Evolutionary conservation across 2,797 vertebrate species (phyloP).

Genomic region (Euphonia xanthogaster): DNA sequence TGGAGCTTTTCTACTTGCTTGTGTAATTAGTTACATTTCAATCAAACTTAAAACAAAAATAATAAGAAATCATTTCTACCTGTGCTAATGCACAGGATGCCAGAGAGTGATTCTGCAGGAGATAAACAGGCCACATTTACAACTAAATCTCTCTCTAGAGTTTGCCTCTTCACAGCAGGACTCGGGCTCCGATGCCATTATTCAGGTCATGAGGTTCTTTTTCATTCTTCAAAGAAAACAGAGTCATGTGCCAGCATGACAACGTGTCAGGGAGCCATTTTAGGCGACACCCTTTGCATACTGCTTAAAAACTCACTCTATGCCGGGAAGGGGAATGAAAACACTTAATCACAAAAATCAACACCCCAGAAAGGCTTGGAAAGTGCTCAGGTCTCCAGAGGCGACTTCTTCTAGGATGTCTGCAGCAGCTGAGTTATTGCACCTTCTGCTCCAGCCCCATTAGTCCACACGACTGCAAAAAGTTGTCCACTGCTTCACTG

Average conservation of each 20-base stretch:
- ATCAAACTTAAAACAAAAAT: constrained; percentile 68
- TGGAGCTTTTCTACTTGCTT: neutral
- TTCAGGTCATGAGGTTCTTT: constrained; percentile 17
- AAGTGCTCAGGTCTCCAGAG: neutral
- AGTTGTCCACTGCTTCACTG: neutral
- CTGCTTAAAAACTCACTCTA: neutral
- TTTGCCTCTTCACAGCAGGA: constrained; percentile 27
- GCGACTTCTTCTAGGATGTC: neutral
- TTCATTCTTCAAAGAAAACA: neutral
- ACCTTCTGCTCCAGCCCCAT: constrained; percentile 2
- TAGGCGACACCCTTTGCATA: neutral
- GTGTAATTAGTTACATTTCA: constrained; percentile 63
- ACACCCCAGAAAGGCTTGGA: neutral
- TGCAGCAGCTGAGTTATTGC: neutral
- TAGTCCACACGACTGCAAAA: neutral
- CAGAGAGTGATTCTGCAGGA: constrained; percentile 49
- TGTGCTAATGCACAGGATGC: neutral
- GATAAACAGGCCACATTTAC: constrained; percentile 12
- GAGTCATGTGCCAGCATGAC: neutral
- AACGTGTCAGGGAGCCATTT: neutral
- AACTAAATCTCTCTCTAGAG: neutral
- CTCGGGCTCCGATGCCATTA: constrained; percentile 21
- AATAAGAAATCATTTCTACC: constrained; percentile 64
- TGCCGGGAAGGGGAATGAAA: neutral
- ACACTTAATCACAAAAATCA: constrained; percentile 2